Conservation (phyloP, 2,113 vertebrate genomes). For the Myrmecobius fasciatus region DNA sequence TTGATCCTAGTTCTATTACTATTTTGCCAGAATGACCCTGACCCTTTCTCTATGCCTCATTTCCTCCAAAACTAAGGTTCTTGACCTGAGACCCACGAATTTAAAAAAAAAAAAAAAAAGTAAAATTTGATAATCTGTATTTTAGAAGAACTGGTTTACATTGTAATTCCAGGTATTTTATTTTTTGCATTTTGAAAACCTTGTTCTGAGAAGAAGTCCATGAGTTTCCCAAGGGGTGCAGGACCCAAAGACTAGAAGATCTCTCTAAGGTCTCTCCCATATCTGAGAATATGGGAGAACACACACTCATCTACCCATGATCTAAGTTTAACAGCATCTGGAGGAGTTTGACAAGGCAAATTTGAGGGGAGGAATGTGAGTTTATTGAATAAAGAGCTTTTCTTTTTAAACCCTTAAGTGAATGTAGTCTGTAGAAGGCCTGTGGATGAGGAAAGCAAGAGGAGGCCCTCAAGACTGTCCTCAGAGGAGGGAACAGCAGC, state of each 20-base stretch:
- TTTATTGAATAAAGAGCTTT: neutral
- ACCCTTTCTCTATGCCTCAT: neutral
- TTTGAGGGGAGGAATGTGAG: neutral
- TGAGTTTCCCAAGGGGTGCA: neutral
- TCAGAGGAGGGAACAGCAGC: neutral
- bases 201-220: neutral
- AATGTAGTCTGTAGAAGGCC: neutral
- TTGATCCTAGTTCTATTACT: neutral
- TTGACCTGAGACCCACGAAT: neutral
- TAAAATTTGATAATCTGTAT: neutral
- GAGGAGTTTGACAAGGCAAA: neutral
- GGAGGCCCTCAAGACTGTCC: neutral
- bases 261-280: neutral
- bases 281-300: neutral
- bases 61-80: neutral
- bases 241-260: neutral
- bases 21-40: neutral
- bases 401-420: neutral
- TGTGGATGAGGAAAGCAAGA: neutral
- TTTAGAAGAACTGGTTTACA: neutral
- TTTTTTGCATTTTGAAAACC: neutral
- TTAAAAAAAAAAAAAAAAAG: neutral
- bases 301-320: neutral
- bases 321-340: neutral
- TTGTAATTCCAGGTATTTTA: neutral